These are phyloP conservation scores for Diplolepis rosae DNA, from an alignment of 2,888 invertebrate genomes.

Conservation along the genomic window DNA sequence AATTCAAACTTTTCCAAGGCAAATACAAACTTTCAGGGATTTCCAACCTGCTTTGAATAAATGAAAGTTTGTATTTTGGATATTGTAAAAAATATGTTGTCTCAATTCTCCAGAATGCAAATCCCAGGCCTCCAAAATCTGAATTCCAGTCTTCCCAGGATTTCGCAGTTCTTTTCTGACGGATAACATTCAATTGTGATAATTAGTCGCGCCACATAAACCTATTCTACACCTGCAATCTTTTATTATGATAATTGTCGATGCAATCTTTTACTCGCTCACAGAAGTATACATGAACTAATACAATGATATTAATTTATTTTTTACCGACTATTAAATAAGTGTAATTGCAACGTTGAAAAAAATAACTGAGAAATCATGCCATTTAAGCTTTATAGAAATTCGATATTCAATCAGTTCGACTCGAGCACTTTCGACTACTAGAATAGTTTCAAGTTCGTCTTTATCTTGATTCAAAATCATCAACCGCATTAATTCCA, in stretches of 20 bases:
- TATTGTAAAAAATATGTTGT: background rate
- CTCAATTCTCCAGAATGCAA: background rate
- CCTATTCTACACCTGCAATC: conserved; percentile 22
- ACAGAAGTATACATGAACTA: background rate
- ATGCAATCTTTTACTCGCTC: background rate
- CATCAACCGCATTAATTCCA: no score
- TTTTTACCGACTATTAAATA: background rate
- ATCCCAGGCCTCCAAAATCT: background rate
- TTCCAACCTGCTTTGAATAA: no score
- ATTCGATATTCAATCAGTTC: no score
- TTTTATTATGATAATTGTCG: conserved; percentile 20
- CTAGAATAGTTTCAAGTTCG: no score
- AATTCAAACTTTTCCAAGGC: no score
- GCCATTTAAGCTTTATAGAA: no score
- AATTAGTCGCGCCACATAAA: conserved; percentile 20
- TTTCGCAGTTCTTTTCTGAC: background rate
- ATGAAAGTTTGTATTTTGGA: background rate
- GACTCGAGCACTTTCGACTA: no score
- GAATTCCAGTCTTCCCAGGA: conserved; percentile 1
- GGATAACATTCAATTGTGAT: conserved; percentile 25
- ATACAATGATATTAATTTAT: background rate
- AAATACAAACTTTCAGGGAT: background rate
- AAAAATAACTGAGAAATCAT: background rate
- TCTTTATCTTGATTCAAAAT: no score
- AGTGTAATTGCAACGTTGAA: background rate